phyloP scores from a whole-genome alignment of 2,113 vertebrate genomes.

The Python bivittatus region DNA sequence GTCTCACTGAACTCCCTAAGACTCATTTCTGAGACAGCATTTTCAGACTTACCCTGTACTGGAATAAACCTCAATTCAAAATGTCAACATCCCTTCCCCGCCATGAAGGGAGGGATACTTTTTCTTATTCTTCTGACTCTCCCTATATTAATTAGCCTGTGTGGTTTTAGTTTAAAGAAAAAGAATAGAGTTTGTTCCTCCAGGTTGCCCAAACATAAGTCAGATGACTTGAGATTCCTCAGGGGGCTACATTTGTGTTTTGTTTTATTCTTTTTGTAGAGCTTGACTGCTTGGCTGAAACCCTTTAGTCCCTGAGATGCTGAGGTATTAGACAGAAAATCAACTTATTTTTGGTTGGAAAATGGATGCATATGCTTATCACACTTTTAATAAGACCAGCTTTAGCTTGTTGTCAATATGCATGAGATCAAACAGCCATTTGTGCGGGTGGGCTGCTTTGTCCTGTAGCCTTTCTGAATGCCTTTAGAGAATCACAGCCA shows the following conservation, averaged over 20 bases:
- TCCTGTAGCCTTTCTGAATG: background rate
- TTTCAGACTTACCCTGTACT: background rate
- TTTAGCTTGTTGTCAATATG: constrained; percentile 24
- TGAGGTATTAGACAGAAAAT: background rate
- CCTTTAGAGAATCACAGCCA: background rate
- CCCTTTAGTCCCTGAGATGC: constrained; percentile 50
- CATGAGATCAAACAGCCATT: background rate
- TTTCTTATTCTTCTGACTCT: background rate
- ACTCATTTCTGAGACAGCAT: background rate
- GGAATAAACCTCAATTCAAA: background rate
- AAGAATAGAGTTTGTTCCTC: constrained; percentile 45
- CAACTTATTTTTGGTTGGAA: constrained; percentile 50
- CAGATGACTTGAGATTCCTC: constrained; percentile 41
- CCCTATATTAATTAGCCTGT: background rate
- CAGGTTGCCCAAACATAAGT: constrained; percentile 56
- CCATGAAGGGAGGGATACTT: background rate
- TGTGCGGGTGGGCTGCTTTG: background rate
- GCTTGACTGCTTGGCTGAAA: constrained; percentile 40
- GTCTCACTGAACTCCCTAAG: background rate
- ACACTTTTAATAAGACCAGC: background rate
- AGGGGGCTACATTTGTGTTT: background rate
- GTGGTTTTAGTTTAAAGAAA: constrained; percentile 51
- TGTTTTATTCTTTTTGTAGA: constrained; percentile 40
- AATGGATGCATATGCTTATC: background rate
- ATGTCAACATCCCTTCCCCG: background rate